Evolutionary conservation across 30 jellyfish, hydroid and myxozoan genomes (phyloP).

Genomic region (Chironex yamaguchii): DNA sequence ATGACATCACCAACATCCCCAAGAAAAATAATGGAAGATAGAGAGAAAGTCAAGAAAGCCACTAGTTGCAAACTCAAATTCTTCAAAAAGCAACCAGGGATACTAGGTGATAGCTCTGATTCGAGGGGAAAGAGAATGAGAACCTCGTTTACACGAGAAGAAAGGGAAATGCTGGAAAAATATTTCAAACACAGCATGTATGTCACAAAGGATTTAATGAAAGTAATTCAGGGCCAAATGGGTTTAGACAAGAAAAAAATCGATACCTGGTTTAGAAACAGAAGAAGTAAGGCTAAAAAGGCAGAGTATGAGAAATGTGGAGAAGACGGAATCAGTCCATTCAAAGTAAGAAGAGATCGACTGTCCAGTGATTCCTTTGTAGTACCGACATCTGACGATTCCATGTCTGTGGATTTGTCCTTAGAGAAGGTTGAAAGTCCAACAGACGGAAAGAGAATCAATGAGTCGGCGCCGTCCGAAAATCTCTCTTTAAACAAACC

Average conservation of each 20-base stretch:
- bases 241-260: slow-evolving; percentile 65
- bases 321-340: background rate
- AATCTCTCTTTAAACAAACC: too few species aligned
- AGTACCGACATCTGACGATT: background rate
- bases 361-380: background rate
- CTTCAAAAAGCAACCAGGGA: background rate
- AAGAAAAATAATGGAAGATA: background rate
- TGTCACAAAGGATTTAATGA: slow-evolving; percentile 28
- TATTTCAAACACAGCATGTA: slow-evolving; percentile 61
- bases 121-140: slow-evolving; percentile 60
- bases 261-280: slow-evolving; percentile 77
- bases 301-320: slow-evolving; percentile 35
- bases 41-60: background rate
- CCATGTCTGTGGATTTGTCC: background rate
- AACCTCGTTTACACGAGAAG: slow-evolving; percentile 57
- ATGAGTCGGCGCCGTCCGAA: too few species aligned
- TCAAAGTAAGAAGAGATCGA: background rate
- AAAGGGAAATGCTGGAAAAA: slow-evolving; percentile 28
- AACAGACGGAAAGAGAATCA: too few species aligned
- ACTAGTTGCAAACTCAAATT: background rate
- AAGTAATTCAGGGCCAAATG: slow-evolving; percentile 40
- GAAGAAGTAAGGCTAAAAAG: slow-evolving; percentile 63
- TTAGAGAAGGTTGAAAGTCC: too few species aligned
- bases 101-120: background rate
- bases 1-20: background rate